Evolutionary conservation across 64 coral and sea anemone species (phyloP), one percentile per base, ranked within the genome.

Genomic region (Porites australiensis): DNA sequence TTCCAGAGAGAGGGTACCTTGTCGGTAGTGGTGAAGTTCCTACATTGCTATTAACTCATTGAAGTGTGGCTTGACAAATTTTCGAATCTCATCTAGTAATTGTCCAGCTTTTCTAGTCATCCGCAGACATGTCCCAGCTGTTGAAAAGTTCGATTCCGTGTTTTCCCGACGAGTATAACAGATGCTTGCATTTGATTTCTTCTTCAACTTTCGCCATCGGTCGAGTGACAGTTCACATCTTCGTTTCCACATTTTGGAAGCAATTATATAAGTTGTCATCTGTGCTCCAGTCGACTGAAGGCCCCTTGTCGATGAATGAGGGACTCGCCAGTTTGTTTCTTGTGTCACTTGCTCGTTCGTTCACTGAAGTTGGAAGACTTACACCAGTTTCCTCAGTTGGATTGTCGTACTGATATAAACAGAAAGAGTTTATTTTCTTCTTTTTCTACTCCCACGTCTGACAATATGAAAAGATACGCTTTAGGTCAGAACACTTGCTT

Each of bases 71-170:
- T 83, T 86, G 0, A 92, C 69, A 16, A 20, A 47, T 52, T 75
- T 92, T 92, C 69, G 55, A 92, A 86, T 19, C 53, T 60, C 13
- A 21, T 49, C 79, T 53, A 92, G 90, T 91, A 93, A 52, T 27
- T 67, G 0, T 18, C 51, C n/a, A 87, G 83, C 15, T 52, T 14
- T 58, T 93, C 87, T 75, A 75, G 23, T 92, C 80, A 15, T 85
- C 90, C 21, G 68, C 70, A 22, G 21, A 23, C n/a, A 92, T 55
- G 53, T 12, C 22, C 90, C 90, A 92, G 74, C 79, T 92, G 67
- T 84, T 92, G 79, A 92, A 92, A 5, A 92, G 54, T 22, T 92
- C 79, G 15, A 89, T 73, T 18, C 88, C 75, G 63, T 20, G 88
- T 50, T 90, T 58, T 20, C 67, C 79, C 16, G 70, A 74, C 90